Conservation (phyloP, 2,113 vertebrate genomes). For the Orthonyx spaldingii region DNA sequence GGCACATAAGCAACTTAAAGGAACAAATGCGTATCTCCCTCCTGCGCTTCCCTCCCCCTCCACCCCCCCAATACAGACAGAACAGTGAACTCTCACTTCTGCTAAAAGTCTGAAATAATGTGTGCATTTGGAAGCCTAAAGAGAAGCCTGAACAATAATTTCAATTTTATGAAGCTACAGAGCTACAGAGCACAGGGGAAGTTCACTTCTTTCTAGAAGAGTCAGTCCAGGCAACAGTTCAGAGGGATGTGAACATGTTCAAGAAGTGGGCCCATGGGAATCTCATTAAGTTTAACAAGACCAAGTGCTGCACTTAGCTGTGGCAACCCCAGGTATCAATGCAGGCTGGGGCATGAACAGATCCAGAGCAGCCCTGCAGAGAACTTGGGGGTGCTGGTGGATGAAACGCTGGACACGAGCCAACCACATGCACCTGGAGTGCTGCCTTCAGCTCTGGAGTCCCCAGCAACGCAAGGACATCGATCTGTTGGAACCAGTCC, state of each 20-base stretch:
- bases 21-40: not conserved
- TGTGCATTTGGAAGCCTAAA: not conserved
- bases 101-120: not conserved
- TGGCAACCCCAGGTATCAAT: not conserved
- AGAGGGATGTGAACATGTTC: not conserved
- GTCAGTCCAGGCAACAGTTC: not conserved
- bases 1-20: not conserved
- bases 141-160: not conserved
- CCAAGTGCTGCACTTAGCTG: not conserved
- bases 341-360: not conserved
- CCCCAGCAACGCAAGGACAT: not conserved
- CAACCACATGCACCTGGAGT: not conserved
- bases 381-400: not conserved
- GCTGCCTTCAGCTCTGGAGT: not conserved
- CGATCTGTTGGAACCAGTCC: accelerated
- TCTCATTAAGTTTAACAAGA: not conserved
- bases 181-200: not conserved
- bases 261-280: not conserved
- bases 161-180: not conserved
- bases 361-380: not conserved
- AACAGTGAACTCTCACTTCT: not conserved
- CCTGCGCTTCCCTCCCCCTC: accelerated
- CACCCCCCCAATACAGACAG: not conserved
- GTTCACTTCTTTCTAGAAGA: not conserved
- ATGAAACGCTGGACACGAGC: not conserved